These are phyloP conservation scores for Trichogramma dendrolimi DNA, from an alignment of 2,888 invertebrate genomes.

Conservation along the genomic window DNA sequence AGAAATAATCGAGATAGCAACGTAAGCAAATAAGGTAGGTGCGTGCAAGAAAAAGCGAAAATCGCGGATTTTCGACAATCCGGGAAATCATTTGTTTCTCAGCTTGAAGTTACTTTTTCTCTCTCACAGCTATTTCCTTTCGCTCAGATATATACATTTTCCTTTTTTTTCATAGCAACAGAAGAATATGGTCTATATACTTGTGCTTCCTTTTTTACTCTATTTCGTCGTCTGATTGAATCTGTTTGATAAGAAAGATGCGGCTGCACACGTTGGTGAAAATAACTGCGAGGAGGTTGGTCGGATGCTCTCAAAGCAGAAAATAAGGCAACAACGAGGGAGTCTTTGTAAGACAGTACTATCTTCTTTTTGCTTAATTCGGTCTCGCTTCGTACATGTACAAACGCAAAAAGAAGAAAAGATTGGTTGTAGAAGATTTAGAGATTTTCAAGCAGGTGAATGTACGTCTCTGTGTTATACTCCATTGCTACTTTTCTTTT, in stretches of 20 bases:
- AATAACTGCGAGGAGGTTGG: constrained; percentile 16
- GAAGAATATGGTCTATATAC: too few relatives aligned
- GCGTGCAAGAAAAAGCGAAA: background rate
- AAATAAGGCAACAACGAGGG: constrained; percentile 8
- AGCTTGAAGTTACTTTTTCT: background rate
- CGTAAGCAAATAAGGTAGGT: constrained; percentile 27
- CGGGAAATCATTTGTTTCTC: constrained; percentile 19
- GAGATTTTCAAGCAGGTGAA: too few relatives aligned
- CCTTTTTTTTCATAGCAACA: background rate
- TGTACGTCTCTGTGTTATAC: too few relatives aligned
- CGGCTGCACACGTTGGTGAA: constrained; percentile 10
- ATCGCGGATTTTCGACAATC: background rate
- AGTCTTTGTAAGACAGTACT: too few relatives aligned
- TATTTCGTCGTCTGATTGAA: constrained; percentile 30
- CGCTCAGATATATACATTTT: background rate
- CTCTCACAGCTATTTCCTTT: background rate
- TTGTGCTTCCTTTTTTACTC: too few relatives aligned
- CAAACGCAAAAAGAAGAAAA: background rate
- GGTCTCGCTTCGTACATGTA: background rate
- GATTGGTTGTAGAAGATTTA: too few relatives aligned
- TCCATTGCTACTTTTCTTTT: too few relatives aligned
- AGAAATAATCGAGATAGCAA: too few relatives aligned
- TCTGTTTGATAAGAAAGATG: constrained; percentile 28
- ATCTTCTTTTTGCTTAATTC: constrained; percentile 10
- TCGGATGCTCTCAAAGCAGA: constrained; percentile 1